Evolutionary conservation across 2,797 vertebrate species (phyloP).

Genomic region (Chiroxiphia lanceolata): DNA sequence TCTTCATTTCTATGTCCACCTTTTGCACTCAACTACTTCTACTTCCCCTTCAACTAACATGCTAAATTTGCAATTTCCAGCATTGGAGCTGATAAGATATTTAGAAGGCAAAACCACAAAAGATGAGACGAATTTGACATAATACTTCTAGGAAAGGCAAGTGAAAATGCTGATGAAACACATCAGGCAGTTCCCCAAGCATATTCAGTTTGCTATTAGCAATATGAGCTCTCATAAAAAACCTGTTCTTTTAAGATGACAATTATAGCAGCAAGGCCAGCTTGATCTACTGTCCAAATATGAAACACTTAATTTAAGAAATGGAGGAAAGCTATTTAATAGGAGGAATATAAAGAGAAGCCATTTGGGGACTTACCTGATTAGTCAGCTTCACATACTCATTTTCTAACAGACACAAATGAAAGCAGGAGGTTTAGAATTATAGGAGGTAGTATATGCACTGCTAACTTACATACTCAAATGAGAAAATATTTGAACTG

Average conservation of each 20-base stretch:
- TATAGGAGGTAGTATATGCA: background rate
- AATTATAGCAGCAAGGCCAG: background rate
- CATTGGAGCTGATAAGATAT: background rate
- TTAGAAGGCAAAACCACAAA: background rate
- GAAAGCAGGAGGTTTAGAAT: background rate
- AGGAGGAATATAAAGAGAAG: constrained; percentile 4
- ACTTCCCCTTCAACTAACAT: background rate
- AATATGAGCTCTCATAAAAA: background rate
- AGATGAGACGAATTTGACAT: background rate
- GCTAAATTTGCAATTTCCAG: background rate
- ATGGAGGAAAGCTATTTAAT: constrained; percentile 14
- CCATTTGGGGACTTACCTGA: background rate
- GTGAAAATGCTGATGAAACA: background rate
- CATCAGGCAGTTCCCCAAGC: background rate
- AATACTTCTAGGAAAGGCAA: background rate
- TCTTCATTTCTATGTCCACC: background rate
- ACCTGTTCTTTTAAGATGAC: background rate
- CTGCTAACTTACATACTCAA: background rate
- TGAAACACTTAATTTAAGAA: constrained; percentile 19
- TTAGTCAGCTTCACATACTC: background rate
- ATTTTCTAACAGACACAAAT: background rate
- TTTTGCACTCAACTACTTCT: background rate
- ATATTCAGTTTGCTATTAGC: background rate
- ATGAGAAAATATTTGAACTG: background rate
- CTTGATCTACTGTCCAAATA: constrained; percentile 29